Percentiles rank a stretch among this genome's conserved stretches.
These are phyloP conservation scores for Drosophila ironensis DNA, from an alignment of 1,140 invertebrate species.

Conservation along the genomic window DNA sequence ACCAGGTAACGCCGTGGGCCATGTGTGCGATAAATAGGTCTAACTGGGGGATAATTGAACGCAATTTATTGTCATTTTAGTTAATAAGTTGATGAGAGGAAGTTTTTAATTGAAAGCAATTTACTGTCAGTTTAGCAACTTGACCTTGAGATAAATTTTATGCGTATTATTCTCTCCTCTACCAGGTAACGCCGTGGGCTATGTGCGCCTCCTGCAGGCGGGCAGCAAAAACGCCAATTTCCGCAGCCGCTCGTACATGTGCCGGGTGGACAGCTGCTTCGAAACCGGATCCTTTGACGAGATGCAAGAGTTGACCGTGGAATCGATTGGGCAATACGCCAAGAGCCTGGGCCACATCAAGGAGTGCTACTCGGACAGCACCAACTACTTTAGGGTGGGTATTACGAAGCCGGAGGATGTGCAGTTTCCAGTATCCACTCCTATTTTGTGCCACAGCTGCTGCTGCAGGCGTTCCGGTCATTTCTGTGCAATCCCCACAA, in stretches of 20 bases:
- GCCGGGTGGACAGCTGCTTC: slow-evolving; percentile 87
- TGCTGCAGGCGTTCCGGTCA: slow-evolving; percentile 95
- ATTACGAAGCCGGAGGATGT: neutral
- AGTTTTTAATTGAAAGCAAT: too few species aligned
- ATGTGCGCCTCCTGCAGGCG: slow-evolving; percentile 96
- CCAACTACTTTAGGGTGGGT: slow-evolving; percentile 94
- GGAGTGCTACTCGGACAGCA: slow-evolving; percentile 95
- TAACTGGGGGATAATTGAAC: too few species aligned
- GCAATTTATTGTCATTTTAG: too few species aligned
- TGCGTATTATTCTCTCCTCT: neutral
- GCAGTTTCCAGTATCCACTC: neutral
- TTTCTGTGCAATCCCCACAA: slow-evolving; percentile 94
- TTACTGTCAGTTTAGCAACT: too few species aligned
- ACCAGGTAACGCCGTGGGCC: slow-evolving; percentile 98
- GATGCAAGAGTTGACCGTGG: slow-evolving; percentile 66
- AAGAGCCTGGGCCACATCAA: slow-evolving; percentile 84
- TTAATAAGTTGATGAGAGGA: too few species aligned
- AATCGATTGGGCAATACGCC: slow-evolving; percentile 48
- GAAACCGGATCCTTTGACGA: slow-evolving; percentile 84
- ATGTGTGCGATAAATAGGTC: too few species aligned
- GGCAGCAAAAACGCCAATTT: slow-evolving; percentile 96
- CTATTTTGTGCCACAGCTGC: slow-evolving; percentile 83
- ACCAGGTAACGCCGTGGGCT: slow-evolving; percentile 96
- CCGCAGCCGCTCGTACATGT: slow-evolving; percentile 94
- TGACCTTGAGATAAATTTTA: too few species aligned